Evolutionary conservation across 2,888 invertebrate species (phyloP), one percentile per base, ranked within the genome.

Genomic region (Disparrhopalites patrizii): DNA sequence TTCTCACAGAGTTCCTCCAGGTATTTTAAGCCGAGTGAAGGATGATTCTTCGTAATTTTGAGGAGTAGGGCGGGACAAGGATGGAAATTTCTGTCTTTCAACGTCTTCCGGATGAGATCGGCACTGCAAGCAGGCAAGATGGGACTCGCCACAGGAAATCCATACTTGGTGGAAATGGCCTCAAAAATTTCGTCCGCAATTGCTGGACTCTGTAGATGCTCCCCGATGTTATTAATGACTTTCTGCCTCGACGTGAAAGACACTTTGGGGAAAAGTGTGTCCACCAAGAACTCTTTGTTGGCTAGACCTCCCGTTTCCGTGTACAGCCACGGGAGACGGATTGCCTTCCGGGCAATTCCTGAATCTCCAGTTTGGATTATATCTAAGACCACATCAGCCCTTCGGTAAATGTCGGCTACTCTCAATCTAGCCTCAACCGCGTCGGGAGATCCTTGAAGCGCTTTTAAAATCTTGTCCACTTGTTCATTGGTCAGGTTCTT

Each of bases 301-400:
- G 66, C 65, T 5, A 72, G 33, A 43, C 62, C 58, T n/a, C 54
- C 64, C 18, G 54, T 31, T 3, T 18, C 25, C 23, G 60, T 60
- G 47, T 67, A 72, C 25, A 72, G 68, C 72, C 72, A 72, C 27
- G 47, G 55, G 38, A 72, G 64, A 33, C 70, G 67, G 15, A 70
- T 56, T 7, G 72, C 68, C 56, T 68, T 57, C 20, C 68, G 62
- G 25, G 69, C 62, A 43, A 68, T 30, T 28, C 66, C 27, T 40
- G 61, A 47, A 38, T 68, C 65, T 54, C 68, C 72, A 51, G 65
- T 66, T 40, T 64, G 58, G 15, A 69, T 63, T 8, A 61, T 64
- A 15, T 70, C 70, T n/a, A 72, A 31, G 18, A 70, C 61, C 8
- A 64, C 67, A 10, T 43, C 55, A 1, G 68, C 66, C 7, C 68